A percentile compares a stretch with the other conserved stretches of the same genome.
These are phyloP conservation scores for Ligdia adustata DNA, from an alignment of 2,888 invertebrate genomes.

Conservation along the genomic window DNA sequence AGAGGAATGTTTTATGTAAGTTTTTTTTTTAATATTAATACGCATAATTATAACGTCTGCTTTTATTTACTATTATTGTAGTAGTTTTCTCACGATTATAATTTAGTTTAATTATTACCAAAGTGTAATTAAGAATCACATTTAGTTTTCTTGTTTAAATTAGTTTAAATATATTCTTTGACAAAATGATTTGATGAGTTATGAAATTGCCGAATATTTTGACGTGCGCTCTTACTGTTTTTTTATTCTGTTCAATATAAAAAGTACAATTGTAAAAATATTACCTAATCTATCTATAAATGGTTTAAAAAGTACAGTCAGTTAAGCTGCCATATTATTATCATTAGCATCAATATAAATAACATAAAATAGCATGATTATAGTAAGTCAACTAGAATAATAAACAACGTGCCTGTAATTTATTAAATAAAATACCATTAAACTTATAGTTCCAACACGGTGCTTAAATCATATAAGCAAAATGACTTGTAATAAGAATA, in stretches of 20 bases:
- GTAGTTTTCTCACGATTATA: conserved; percentile 56
- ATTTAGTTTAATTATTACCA: conserved; percentile 76
- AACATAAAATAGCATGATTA: conserved; percentile 21
- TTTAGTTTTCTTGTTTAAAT: conserved; percentile 57
- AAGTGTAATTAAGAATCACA: conserved; percentile 80
- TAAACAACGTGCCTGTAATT: conserved; percentile 68
- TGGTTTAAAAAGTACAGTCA: conserved; percentile 23
- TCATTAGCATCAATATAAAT: conserved; percentile 18
- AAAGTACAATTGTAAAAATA: background rate
- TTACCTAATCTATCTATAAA: too few relatives aligned
- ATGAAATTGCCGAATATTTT: too few relatives aligned
- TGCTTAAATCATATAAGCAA: conserved; percentile 50
- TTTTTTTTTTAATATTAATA: too few relatives aligned
- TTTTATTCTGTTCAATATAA: background rate
- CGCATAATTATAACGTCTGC: conserved; percentile 26
- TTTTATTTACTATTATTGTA: conserved; percentile 27
- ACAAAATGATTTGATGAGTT: background rate
- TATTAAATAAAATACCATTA: conserved; percentile 34
- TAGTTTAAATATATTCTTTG: conserved; percentile 19
- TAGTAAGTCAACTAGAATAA: conserved; percentile 48
- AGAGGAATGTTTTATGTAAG: conserved; percentile 12
- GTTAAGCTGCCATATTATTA: conserved; percentile 44
- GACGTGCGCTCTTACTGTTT: too few relatives aligned
- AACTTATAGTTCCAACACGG: conserved; percentile 57
- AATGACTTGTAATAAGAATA: too few relatives aligned